Percentiles rank a stretch among this genome's conserved stretches.
Conservation (phyloP, 92 coral and sea anemone species). For the Epizoanthus fatuus region DNA sequence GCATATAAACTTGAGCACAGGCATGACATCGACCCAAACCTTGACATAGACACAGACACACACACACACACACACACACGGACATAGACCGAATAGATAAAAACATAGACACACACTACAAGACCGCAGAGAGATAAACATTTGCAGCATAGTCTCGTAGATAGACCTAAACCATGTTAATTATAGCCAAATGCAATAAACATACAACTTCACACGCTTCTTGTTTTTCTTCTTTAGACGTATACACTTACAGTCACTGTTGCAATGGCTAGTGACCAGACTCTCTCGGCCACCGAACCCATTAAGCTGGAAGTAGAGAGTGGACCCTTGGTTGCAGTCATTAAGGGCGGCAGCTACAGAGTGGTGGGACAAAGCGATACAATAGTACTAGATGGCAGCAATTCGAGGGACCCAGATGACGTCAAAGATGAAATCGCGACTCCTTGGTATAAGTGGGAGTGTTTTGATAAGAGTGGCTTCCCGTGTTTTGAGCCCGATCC, state of each 20-base stretch:
- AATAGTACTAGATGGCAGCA: slow-evolving; percentile 55
- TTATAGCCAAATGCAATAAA: no score
- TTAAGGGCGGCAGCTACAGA: slow-evolving; percentile 54
- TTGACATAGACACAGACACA: no score
- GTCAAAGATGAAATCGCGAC: slow-evolving; percentile 11
- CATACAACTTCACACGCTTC: no score
- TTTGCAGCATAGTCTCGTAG: no score
- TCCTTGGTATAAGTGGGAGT: slow-evolving; percentile 70
- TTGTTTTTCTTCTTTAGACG: slow-evolving; percentile 38
- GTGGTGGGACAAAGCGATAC: slow-evolving; percentile 53
- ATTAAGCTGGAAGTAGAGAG: slow-evolving; percentile 60
- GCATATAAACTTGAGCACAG: no score
- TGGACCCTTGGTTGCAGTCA: slow-evolving; percentile 57
- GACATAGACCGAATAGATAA: no score
- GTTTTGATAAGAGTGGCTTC: slow-evolving; percentile 36
- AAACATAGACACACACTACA: no score
- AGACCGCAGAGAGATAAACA: no score
- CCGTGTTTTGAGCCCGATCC: slow-evolving; percentile 78
- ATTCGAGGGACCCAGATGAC: slow-evolving; percentile 73
- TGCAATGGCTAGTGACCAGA: slow-evolving; percentile 67
- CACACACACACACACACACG: no score
- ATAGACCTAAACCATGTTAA: no score
- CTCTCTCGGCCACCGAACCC: slow-evolving; percentile 47
- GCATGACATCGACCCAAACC: no score
- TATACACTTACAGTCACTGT: slow-evolving; percentile 78